Evolutionary conservation across 2,797 vertebrate genomes (phyloP), one percentile per base, ranked within the genome.

Genomic region (Phyllotis vaccarum): DNA sequence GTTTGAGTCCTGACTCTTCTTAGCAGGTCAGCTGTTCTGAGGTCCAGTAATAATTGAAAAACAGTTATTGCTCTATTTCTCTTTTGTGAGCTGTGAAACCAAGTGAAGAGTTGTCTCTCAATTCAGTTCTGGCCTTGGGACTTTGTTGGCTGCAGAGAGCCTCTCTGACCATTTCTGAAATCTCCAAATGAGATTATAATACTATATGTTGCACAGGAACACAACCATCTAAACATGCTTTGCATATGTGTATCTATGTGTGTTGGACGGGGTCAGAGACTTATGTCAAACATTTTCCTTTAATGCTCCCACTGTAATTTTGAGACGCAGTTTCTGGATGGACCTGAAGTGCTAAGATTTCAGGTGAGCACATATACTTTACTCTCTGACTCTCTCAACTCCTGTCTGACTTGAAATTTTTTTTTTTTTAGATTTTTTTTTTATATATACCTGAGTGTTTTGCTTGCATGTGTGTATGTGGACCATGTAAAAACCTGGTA

Each of bases 31-130:
- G 70, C 22, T 12, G 58, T 19, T 70, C 70, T 85, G 76, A 94
- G 34, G 52, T 88, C 74, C 79, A 83, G 54, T 68, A 80, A 92
- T 37, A 90, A 14, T 40, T 92, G 27, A 70, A 64, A 87, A 62
- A 64, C 46, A 75, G 60, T 13, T 46, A 9, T 72, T 83, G 62
- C 49, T 81, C 24, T 46, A 14, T 3, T 13, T 4, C 37, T 43
- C 72, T 43, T 74, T 43, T 74, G 72, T 60, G 60, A 90, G 56
- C 82, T 72, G 24, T n/a, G 81, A 92, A 89, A 29, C 54, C 58
- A 49, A 93, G 3, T 72, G 5, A 9, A 43, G 79, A 12, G 10
- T 60, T 3, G 6, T 56, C 19, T 81, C 60, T 43, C 0, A 37
- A 22, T 87, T 85, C 19, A 66, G 43, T 64, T 52, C 58, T 94